Conservation (phyloP, 2,888 invertebrate genomes). For the Amiota mariae region DNA sequence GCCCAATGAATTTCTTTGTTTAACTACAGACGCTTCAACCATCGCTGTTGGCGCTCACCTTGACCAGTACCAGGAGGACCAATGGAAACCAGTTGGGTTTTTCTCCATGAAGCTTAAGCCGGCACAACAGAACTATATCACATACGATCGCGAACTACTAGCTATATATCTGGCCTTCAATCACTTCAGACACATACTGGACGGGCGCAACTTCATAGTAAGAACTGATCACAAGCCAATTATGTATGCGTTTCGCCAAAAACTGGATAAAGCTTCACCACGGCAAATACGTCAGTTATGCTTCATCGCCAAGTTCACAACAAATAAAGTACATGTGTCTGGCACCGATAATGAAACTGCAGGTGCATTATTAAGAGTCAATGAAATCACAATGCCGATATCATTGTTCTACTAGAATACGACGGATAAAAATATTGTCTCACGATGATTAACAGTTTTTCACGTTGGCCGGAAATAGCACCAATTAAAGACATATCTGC, state of each 20-base stretch:
- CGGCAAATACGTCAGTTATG: constrained; percentile 14
- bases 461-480: too few relatives aligned
- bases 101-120: constrained; percentile 32
- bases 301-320: constrained; percentile 29
- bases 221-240: constrained; percentile 28
- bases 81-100: constrained; percentile 37
- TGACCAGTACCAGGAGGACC: constrained; percentile 12
- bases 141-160: constrained; percentile 38
- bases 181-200: constrained; percentile 35
- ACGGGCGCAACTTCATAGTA: constrained; percentile 25
- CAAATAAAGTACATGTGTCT: not conserved
- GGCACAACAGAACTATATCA: constrained; percentile 34
- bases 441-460: not conserved
- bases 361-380: constrained; percentile 12
- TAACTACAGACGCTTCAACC: constrained; percentile 38
- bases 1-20: constrained; percentile 26
- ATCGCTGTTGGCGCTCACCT: constrained; percentile 36
- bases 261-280: constrained; percentile 27
- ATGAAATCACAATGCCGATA: not conserved
- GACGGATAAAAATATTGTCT: too few relatives aligned
- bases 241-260: constrained; percentile 22
- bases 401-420: too few relatives aligned
- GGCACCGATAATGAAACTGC: constrained; percentile 15
- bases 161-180: constrained; percentile 21
- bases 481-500: too few relatives aligned